Base-by-base conservation (phyloP, 1,140 invertebrate species). In the Bombus vancouverensis region DNA sequence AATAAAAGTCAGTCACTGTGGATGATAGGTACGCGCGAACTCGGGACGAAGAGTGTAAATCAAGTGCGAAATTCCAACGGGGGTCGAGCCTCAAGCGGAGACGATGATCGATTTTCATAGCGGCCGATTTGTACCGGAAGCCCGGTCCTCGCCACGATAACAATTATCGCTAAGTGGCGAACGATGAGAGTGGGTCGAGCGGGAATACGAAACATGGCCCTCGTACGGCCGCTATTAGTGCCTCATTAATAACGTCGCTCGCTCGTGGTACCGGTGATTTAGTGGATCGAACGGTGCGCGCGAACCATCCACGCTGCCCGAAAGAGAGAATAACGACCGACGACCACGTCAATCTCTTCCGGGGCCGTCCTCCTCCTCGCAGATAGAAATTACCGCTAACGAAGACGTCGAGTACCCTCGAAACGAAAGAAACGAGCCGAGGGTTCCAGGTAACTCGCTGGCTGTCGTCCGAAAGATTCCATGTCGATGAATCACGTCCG, bases 171-270 rank as follows among this genome's bases (percentile, higher is more conserved):
- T 90, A 90, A 90, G 89, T 89, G 86, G 79, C 80, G 88, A 82
- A 89, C 86, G 89, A 90, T 83, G 89, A 90, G 89, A 90, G 83
- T 53, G 86, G 85, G 80, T 85, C 85, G 81, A 75, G 75, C 88
- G 81, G 81, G 88, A 90, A 90, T 87, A 87, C 88, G 88, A 90
- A 87, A 90, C 88, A 85, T 78, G 88, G 80, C 78, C 53, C 79
- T 68, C 75, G 84, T 76, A 86, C 86, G 81, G 78, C 72, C 76
- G 81, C 90, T 89, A 89, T 92, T 89, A 90, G 87, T 86, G 87
- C 85, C 87, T 92, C 90, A 89, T 92, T 92, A 92, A 92, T 91
- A 92, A 92, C 91, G 87, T 87, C 88, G 86, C 81, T 89, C 87
- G 83, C 47, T 87, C 71, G 84, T 87, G 90, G 68, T 84, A 83